These are phyloP conservation scores for Takifugu bimaculatus DNA, from an alignment of 2,113 vertebrate species.

Conservation along the genomic window DNA sequence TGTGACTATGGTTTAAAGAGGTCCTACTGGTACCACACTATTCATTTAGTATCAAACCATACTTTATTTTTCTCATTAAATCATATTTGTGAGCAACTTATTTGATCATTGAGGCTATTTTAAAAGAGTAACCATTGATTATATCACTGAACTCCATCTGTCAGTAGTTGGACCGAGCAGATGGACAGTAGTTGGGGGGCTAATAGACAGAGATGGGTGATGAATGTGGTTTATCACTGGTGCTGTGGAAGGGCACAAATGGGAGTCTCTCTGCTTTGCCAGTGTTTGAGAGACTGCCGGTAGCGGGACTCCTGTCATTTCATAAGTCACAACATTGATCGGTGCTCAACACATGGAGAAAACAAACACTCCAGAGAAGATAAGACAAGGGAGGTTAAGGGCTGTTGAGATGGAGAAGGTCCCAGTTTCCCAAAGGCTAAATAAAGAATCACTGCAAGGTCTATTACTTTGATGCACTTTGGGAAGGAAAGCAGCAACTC, in stretches of 20 bases:
- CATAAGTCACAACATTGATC: slow-evolving; percentile 74
- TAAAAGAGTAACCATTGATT: neutral
- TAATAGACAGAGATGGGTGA: slow-evolving; percentile 44
- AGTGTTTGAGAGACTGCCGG: slow-evolving; percentile 62
- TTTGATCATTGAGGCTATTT: slow-evolving; percentile 11
- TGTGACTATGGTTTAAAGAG: too few relatives aligned
- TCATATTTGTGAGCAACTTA: neutral
- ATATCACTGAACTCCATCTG: slow-evolving; percentile 15
- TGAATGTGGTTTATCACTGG: slow-evolving; percentile 41
- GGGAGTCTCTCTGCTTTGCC: slow-evolving; percentile 43
- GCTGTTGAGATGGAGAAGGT: slow-evolving; percentile 9
- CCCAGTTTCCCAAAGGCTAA: slow-evolving; percentile 34
- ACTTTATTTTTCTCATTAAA: too few relatives aligned
- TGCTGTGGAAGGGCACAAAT: slow-evolving; percentile 29
- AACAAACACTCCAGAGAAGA: slow-evolving; percentile 59
- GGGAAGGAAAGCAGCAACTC: slow-evolving; percentile 2
- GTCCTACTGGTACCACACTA: too few relatives aligned
- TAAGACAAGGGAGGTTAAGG: slow-evolving; percentile 22
- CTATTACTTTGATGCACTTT: slow-evolving; percentile 43
- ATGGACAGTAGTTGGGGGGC: slow-evolving; percentile 26
- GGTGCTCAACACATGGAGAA: slow-evolving; percentile 41
- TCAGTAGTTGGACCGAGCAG: slow-evolving; percentile 23
- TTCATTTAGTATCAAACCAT: too few relatives aligned
- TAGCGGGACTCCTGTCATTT: slow-evolving; percentile 61
- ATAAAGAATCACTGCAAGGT: slow-evolving; percentile 51